Percentiles rank a stretch among this genome's conserved stretches.
Conservation (phyloP, 2,113 vertebrate genomes). For the Dromiciops gliroides region DNA sequence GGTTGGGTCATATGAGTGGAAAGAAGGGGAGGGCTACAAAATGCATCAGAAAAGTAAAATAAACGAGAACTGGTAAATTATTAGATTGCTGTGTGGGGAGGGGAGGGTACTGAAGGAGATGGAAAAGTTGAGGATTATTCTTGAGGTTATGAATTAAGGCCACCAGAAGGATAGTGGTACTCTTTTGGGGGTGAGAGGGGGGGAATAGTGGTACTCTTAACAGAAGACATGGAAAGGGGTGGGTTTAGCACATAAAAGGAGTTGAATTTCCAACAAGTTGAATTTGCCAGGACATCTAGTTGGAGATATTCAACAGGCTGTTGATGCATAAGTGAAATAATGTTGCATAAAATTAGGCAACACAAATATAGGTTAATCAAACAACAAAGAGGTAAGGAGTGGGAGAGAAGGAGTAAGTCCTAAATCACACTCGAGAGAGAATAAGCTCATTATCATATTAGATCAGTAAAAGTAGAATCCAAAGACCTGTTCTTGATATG, state of each 20-base stretch:
- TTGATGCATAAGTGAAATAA: not conserved
- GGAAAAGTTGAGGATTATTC: too few relatives aligned
- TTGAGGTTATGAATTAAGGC: too few relatives aligned
- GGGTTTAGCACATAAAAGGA: not conserved
- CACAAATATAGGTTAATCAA: not conserved
- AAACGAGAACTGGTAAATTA: too few relatives aligned
- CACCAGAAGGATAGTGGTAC: not conserved
- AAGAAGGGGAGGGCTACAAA: too few relatives aligned
- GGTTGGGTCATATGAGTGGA: too few relatives aligned
- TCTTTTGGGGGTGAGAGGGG: too few relatives aligned
- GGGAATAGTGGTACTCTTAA: not conserved
- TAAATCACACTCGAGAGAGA: not conserved
- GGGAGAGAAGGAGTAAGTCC: not conserved
- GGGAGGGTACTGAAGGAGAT: too few relatives aligned
- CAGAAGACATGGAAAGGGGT: not conserved
- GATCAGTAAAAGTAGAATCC: not conserved
- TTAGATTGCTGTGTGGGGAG: too few relatives aligned
- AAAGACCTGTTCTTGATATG: not conserved
- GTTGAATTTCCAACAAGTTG: not conserved
- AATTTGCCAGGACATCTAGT: not conserved
- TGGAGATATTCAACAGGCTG: not conserved
- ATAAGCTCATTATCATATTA: not conserved
- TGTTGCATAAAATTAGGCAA: not conserved
- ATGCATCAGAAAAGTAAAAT: too few relatives aligned
- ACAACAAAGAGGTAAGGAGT: not conserved